Conservation (phyloP, 2,113 vertebrate genomes). For the Oreochromis tanganicae region DNA sequence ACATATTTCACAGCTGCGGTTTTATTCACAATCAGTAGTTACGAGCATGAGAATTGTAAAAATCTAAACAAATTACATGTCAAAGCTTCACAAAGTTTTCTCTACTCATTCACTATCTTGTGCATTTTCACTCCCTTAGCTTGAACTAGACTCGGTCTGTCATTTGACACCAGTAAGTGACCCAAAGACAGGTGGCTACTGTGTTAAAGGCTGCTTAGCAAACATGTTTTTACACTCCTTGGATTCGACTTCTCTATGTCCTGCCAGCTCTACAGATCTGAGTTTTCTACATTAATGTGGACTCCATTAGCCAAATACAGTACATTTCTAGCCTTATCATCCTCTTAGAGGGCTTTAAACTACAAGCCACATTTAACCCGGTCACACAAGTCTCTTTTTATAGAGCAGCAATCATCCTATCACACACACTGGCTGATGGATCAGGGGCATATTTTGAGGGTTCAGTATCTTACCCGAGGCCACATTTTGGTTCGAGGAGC, state of each 20-base stretch:
- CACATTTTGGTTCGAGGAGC: background rate
- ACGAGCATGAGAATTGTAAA: background rate
- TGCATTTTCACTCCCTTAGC: background rate
- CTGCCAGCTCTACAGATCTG: background rate
- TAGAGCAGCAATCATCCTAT: background rate
- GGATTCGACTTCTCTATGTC: background rate
- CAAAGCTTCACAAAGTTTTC: background rate
- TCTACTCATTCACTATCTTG: background rate
- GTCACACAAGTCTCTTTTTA: background rate
- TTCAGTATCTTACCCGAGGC: background rate
- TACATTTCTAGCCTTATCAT: background rate
- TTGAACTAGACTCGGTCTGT: slow-evolving; percentile 6
- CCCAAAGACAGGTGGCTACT: slow-evolving; percentile 16
- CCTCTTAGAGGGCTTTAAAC: background rate
- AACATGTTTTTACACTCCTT: background rate
- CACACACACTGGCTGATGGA: background rate
- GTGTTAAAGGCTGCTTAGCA: background rate
- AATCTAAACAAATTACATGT: background rate
- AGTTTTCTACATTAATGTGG: background rate
- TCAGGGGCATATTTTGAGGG: background rate
- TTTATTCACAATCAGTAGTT: background rate
- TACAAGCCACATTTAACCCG: background rate
- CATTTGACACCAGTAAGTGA: background rate
- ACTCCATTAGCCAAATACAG: background rate
- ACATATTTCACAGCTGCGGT: background rate